phyloP scores from a whole-genome alignment of 2,113 vertebrate genomes.

The Phyllostomus hastatus region DNA sequence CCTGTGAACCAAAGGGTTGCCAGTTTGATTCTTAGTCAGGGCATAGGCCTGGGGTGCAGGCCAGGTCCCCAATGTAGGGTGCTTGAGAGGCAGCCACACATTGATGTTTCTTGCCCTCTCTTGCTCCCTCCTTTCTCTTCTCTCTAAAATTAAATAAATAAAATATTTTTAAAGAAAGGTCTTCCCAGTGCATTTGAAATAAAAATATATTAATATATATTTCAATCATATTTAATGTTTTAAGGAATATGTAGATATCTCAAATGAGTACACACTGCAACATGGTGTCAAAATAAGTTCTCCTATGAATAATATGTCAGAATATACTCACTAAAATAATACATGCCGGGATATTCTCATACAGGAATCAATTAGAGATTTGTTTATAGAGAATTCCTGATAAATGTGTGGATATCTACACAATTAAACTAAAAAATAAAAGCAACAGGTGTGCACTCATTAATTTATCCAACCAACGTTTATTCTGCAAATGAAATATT shows the following conservation, averaged over 20 bases:
- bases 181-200: neutral
- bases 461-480: neutral
- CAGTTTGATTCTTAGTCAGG: too few species aligned
- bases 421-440: neutral
- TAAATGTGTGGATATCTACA: neutral
- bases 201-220: neutral
- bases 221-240: neutral
- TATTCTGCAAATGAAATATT: conserved; percentile 22
- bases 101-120: too few species aligned
- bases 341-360: neutral
- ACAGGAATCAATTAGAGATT: neutral
- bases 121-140: too few species aligned
- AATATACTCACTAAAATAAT: neutral
- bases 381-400: neutral
- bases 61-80: too few species aligned
- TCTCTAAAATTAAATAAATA: too few species aligned
- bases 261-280: neutral
- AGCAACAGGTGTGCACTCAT: neutral
- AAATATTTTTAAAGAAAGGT: neutral
- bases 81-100: too few species aligned
- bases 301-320: neutral
- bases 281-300: neutral
- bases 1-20: too few species aligned
- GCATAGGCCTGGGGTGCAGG: too few species aligned
- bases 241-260: neutral